These are phyloP conservation scores for Zaprionus nigranus DNA, from an alignment of 1,140 invertebrate genomes.

Conservation along the genomic window DNA sequence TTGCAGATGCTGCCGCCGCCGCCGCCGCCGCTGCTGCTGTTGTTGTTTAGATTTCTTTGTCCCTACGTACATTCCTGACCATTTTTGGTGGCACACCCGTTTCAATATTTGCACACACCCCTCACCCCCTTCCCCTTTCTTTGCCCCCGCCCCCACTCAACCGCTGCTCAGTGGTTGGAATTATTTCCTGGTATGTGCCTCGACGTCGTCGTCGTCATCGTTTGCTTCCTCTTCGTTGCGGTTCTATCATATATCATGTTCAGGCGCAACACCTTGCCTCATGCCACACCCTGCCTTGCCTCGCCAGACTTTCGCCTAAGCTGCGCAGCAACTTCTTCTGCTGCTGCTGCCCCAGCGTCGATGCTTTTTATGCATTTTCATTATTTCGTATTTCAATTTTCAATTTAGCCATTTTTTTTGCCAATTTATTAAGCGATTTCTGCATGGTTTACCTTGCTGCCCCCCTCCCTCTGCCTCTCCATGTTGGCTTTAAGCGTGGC, in stretches of 20 bases:
- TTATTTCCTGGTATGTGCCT: conserved; percentile 73
- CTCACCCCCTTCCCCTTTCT: too few relatives aligned
- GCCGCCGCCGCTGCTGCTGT: conserved; percentile 39
- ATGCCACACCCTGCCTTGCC: not conserved
- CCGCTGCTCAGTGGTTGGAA: conserved; percentile 53
- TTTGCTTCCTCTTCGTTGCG: conserved; percentile 36
- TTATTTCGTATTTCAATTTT: conserved; percentile 76
- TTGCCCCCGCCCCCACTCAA: not conserved
- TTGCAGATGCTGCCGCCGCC: conserved; percentile 21
- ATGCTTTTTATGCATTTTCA: conserved; percentile 76
- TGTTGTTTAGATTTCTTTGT: conserved; percentile 82
- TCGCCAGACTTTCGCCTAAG: conserved; percentile 20
- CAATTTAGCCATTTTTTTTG: conserved; percentile 41
- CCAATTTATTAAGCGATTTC: conserved; percentile 69
- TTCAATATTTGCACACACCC: conserved; percentile 73
- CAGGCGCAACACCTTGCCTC: conserved; percentile 60
- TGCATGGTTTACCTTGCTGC: not conserved
- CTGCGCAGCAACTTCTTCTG: conserved; percentile 18
- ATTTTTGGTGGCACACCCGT: conserved; percentile 60
- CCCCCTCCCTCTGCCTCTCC: not conserved
- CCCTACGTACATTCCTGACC: conserved; percentile 44
- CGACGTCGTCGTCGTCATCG: conserved; percentile 21
- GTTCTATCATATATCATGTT: conserved; percentile 80
- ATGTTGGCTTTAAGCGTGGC: not conserved
- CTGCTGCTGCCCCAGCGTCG: not conserved